phyloP scores from a whole-genome alignment of 2,113 vertebrate species.

The Dermatemys mawii region DNA sequence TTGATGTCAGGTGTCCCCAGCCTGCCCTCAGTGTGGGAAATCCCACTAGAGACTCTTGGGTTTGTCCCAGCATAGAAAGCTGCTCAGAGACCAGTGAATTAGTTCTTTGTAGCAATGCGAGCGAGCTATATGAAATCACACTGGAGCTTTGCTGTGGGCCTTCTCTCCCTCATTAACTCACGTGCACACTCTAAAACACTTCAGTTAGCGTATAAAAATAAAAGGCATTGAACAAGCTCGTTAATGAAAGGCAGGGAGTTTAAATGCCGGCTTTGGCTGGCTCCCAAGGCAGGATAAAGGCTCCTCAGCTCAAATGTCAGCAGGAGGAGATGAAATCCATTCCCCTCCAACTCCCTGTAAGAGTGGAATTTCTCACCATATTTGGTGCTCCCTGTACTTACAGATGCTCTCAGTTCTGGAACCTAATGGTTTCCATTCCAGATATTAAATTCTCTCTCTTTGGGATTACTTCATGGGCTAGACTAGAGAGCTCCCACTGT shows the following conservation, averaged over 20 bases:
- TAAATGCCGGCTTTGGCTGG: neutral
- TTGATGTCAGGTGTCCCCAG: neutral
- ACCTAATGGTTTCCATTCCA: neutral
- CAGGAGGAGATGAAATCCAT: neutral
- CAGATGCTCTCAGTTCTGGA: neutral
- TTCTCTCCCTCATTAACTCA: neutral
- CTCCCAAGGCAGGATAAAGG: neutral
- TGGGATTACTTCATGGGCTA: neutral
- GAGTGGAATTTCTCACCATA: neutral
- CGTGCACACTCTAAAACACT: fast-evolving
- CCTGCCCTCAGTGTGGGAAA: fast-evolving
- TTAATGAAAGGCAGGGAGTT: neutral
- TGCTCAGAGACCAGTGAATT: neutral
- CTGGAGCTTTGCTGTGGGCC: neutral
- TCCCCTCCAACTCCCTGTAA: neutral
- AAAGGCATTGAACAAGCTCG: neutral
- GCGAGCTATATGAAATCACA: neutral
- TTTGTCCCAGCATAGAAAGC: neutral
- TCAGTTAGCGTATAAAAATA: fast-evolving
- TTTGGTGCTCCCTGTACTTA: neutral
- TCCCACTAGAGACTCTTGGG: neutral
- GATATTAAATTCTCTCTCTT: neutral
- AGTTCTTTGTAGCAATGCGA: neutral
- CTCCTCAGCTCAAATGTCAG: neutral
- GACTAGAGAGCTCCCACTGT: neutral